Evolutionary conservation across 2,797 vertebrate species (phyloP), one percentile per base, ranked within the genome.

Genomic region (Sciurus vulgaris): DNA sequence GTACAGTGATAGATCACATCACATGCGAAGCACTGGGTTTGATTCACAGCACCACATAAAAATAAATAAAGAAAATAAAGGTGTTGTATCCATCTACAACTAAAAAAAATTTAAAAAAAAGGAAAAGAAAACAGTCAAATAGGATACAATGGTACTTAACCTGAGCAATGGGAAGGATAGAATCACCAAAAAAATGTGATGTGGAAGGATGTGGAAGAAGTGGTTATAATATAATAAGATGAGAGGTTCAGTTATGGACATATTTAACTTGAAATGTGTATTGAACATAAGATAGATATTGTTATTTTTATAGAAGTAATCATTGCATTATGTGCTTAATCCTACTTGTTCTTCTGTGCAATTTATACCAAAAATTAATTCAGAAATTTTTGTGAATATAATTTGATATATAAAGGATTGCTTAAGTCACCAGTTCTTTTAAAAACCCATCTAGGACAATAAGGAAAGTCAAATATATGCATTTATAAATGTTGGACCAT

Each of bases 361-460:
- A 72, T 30, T 38, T 2, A 56, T 56, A 93, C 49, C 4, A 59
- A 63, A 89, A 79, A 56, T 44, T 35, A 94, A 94, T 81, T 77
- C 41, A 89, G 5, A 63, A 38, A 13, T n/a, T 83, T n/a, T 35
- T 94, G 59, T 78, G n/a, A 83, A 69, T 89, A 63, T 74, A 69
- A 70, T 72, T 89, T 79, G 7, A 56, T 65, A 82, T 86, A 59
- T 22, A 67, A 81, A 77, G 47, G 69, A 63, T 93, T 85, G 7
- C 30, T 89, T 95, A 89, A 79, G 18, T n/a, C 2, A n/a, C 13
- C 95, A 69, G 13, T 93, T 17, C 2, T 73, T 91, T 95, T 92
- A 14, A 86, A 13, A 30, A 28, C 17, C 56, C 3, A 92, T 51
- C 2, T n/a, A 78, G 7, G 47, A 69, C 18, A 89, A 61, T 54